Percentiles rank a stretch among this genome's conserved stretches.
These are phyloP conservation scores for Nesidiocoris tenuis DNA, from an alignment of 2,888 invertebrate genomes.

Conservation along the genomic window DNA sequence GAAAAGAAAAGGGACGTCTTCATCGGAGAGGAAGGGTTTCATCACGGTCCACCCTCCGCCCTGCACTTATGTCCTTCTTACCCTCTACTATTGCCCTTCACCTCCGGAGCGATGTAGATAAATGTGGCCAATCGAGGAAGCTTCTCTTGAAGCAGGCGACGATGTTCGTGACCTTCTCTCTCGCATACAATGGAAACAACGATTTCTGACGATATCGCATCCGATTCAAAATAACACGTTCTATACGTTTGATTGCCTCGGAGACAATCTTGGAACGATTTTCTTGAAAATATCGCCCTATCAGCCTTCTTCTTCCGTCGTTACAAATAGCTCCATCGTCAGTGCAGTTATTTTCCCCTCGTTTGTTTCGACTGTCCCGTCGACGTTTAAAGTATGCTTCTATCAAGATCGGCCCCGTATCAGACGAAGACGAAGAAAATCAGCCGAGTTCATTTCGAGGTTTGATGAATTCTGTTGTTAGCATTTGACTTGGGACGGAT, in stretches of 20 bases:
- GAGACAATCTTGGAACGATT: neutral
- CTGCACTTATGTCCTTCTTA: neutral
- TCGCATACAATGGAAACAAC: neutral
- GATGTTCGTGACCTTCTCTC: neutral
- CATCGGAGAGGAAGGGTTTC: neutral
- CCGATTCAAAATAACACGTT: slow-evolving; percentile 22
- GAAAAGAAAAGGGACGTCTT: neutral
- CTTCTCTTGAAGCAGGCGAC: neutral
- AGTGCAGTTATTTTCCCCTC: neutral
- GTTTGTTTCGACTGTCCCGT: neutral
- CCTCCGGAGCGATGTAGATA: neutral
- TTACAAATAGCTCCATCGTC: neutral
- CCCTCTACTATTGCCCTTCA: neutral
- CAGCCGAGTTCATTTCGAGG: too few relatives aligned
- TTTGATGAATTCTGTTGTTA: too few relatives aligned
- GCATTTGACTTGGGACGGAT: too few relatives aligned
- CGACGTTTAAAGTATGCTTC: too few relatives aligned
- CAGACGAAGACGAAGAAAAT: too few relatives aligned
- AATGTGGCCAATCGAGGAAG: neutral
- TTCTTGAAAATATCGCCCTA: neutral
- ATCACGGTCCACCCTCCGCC: neutral
- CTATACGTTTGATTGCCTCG: slow-evolving; percentile 31
- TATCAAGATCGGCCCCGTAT: too few relatives aligned
- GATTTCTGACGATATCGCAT: slow-evolving; percentile 14
- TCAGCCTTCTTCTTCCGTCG: neutral